phyloP scores from a whole-genome alignment of 1,140 invertebrate species.

The Orchestia grillus region DNA sequence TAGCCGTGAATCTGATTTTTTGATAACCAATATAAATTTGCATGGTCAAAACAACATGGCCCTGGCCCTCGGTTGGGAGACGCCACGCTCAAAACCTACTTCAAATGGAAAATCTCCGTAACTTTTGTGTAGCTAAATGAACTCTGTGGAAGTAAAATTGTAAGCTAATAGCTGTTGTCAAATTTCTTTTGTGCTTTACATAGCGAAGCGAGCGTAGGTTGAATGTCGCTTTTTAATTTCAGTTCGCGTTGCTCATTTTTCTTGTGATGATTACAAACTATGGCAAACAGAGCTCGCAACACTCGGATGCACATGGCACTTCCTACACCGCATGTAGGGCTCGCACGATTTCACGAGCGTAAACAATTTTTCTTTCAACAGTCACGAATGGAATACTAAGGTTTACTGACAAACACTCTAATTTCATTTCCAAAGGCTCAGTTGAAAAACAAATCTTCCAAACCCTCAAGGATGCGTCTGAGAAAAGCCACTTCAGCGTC shows the following conservation, averaged over 20 bases:
- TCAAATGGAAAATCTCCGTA: too few species aligned
- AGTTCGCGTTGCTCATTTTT: not conserved
- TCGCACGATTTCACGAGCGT: not conserved
- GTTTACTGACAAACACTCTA: not conserved
- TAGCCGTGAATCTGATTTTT: too few species aligned
- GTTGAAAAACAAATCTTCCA: not conserved
- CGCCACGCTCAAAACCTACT: too few species aligned
- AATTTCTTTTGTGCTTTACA: too few species aligned
- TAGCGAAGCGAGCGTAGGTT: not conserved
- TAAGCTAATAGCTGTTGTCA: too few species aligned
- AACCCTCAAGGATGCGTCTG: not conserved
- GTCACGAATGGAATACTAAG: not conserved
- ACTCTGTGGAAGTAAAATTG: too few species aligned
- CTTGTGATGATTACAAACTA: not conserved
- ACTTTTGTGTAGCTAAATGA: too few species aligned
- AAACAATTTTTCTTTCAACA: not conserved
- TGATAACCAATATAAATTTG: too few species aligned
- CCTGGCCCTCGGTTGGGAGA: too few species aligned
- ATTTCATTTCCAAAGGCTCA: not conserved
- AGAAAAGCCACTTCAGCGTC: not conserved
- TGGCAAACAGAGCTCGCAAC: not conserved
- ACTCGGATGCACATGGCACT: not conserved
- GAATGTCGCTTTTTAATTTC: not conserved
- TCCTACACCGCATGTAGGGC: not conserved
- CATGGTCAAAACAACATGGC: too few species aligned